Evolutionary conservation across 1,140 invertebrate species (phyloP).

Genomic region (Danaus plexippus): DNA sequence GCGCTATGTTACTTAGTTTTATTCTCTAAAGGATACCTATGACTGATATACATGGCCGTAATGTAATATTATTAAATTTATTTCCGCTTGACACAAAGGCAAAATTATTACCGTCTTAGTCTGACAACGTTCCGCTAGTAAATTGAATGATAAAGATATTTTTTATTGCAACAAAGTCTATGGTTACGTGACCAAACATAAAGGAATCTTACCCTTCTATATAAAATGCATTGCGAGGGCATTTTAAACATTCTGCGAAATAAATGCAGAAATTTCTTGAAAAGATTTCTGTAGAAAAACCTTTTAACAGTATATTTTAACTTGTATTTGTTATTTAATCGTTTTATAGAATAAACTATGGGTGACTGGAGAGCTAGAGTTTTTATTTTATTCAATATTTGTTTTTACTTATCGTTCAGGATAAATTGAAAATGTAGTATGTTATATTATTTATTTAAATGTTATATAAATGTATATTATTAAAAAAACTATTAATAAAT

Average conservation of each 20-base stretch:
- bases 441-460: too few relatives aligned
- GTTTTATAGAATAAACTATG: too few relatives aligned
- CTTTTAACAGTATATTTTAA: constrained; percentile 10
- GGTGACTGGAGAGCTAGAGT: too few relatives aligned
- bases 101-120: constrained; percentile 15
- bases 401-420: too few relatives aligned
- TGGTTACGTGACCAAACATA: constrained; percentile 26
- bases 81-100: constrained; percentile 6
- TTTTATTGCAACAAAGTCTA: constrained; percentile 16
- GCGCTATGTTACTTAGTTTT: too few relatives aligned
- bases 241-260: constrained; percentile 22
- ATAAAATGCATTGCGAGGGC: constrained; percentile 21
- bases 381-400: too few relatives aligned
- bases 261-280: constrained; percentile 17
- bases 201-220: constrained; percentile 22
- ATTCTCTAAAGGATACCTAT: too few relatives aligned
- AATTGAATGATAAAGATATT: constrained; percentile 26
- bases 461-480: too few relatives aligned
- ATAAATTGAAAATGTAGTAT: too few relatives aligned
- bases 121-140: constrained; percentile 11
- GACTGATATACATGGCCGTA: too few relatives aligned
- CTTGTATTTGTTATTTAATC: constrained; percentile 14
- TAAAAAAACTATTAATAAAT: too few relatives aligned
- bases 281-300: constrained; percentile 15
- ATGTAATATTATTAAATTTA: constrained; percentile 23